Evolutionary conservation across 2,797 vertebrate genomes (phyloP).

Genomic region (Semaprochilodus insignis): DNA sequence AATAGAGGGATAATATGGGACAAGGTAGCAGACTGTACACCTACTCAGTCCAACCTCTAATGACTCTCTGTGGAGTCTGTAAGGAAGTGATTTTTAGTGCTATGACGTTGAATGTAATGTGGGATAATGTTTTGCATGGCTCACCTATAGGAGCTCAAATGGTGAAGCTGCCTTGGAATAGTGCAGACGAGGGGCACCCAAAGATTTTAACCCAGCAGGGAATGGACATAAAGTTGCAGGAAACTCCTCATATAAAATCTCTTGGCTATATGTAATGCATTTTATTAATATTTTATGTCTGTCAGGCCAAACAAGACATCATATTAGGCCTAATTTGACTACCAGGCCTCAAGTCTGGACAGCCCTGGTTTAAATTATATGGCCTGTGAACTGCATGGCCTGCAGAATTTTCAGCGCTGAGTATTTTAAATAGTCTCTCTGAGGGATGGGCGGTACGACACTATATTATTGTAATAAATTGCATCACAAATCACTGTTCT

Average conservation of each 20-base stretch:
- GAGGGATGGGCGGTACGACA: not conserved
- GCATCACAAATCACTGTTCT: too few species aligned
- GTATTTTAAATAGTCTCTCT: not conserved
- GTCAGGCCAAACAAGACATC: not conserved
- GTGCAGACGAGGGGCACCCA: not conserved
- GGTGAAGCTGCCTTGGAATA: not conserved
- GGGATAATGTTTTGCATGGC: conserved; percentile 2
- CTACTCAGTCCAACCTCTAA: not conserved
- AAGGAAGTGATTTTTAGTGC: conserved; percentile 14
- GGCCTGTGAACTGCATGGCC: not conserved
- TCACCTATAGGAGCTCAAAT: not conserved
- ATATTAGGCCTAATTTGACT: not conserved
- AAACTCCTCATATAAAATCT: not conserved
- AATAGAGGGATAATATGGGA: conserved; percentile 21
- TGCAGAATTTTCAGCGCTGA: not conserved
- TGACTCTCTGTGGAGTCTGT: conserved; percentile 7
- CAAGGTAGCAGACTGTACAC: conserved; percentile 17
- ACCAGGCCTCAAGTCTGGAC: not conserved
- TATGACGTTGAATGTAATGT: not conserved
- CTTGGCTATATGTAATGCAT: not conserved
- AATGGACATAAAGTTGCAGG: not conserved
- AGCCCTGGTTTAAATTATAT: too few species aligned
- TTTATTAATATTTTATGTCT: not conserved
- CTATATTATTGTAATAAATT: too few species aligned
- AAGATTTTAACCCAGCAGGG: not conserved